Conservation (phyloP, 2,113 vertebrate genomes). For the Chelonoidis abingdonii region DNA sequence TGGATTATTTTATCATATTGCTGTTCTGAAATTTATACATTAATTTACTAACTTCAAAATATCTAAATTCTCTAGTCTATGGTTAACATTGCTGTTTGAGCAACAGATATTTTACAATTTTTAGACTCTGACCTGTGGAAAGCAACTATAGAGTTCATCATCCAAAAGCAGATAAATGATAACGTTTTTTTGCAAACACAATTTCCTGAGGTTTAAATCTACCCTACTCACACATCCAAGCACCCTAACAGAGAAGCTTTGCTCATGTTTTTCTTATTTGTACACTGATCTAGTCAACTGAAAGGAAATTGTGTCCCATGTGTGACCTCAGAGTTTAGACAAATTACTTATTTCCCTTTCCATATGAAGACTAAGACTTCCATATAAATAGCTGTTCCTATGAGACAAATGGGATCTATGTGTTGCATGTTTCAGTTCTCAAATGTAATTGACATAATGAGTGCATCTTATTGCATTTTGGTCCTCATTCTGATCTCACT, state of each 20-base stretch:
- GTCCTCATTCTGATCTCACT: neutral
- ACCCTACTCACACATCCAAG: neutral
- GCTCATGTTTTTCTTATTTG: constrained; percentile 57
- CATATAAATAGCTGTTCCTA: neutral
- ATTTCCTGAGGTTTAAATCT: constrained; percentile 63
- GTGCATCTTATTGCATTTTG: neutral
- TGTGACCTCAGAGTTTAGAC: constrained; percentile 39
- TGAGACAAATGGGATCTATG: neutral
- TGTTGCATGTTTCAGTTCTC: neutral
- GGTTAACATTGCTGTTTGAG: neutral
- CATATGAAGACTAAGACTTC: neutral
- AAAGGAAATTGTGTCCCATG: constrained; percentile 58
- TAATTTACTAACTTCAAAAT: rapidly evolving
- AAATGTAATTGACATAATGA: neutral
- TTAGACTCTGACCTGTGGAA: constrained; percentile 8
- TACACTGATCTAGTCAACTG: constrained; percentile 35
- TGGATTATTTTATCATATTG: neutral
- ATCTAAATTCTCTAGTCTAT: neutral
- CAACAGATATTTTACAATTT: neutral
- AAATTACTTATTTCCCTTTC: constrained; percentile 42
- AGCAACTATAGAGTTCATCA: neutral
- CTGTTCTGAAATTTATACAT: neutral
- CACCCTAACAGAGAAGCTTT: neutral
- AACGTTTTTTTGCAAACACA: neutral
- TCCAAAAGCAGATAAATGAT: constrained; percentile 10